phyloP scores from a whole-genome alignment of 2,888 invertebrate genomes.

The Drosophila percnosoma region DNA sequence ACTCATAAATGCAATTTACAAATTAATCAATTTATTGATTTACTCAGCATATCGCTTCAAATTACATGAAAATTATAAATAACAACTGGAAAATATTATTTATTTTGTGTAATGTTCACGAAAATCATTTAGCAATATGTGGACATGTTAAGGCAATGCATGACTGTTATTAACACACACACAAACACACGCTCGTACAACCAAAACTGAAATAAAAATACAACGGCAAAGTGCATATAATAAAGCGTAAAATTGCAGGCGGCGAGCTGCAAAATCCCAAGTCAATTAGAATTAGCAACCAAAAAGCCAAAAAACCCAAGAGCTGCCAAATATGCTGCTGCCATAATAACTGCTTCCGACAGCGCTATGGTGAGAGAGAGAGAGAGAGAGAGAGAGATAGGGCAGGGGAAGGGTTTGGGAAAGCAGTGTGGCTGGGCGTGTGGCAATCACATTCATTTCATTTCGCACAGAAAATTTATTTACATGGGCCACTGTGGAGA shows the following conservation, averaged over 20 bases:
- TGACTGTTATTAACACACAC: constrained; percentile 2
- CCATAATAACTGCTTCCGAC: constrained; percentile 78
- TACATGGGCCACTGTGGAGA: constrained; percentile 53
- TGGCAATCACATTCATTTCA: constrained; percentile 82
- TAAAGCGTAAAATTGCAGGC: constrained; percentile 51
- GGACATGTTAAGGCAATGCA: background rate
- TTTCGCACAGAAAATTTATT: constrained; percentile 79
- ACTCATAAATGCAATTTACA: background rate
- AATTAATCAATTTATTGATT: background rate
- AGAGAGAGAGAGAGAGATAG: background rate
- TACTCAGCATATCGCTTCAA: background rate
- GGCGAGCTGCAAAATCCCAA: constrained; percentile 63
- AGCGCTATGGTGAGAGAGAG: constrained; percentile 8
- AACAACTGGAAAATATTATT: constrained; percentile 4
- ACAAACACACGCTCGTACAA: background rate
- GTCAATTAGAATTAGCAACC: constrained; percentile 69
- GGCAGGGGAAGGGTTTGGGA: background rate
- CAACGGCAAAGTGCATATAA: constrained; percentile 22
- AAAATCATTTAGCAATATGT: constrained; percentile 16
- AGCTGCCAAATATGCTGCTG: constrained; percentile 71
- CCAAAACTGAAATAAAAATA: constrained; percentile 16
- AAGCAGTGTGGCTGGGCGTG: constrained; percentile 45
- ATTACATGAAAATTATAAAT: background rate
- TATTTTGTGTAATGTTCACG: constrained; percentile 2
- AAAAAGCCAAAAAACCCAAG: constrained; percentile 47